Base-by-base conservation (phyloP, 2,113 vertebrate genomes). In the Cinclus cinclus region DNA sequence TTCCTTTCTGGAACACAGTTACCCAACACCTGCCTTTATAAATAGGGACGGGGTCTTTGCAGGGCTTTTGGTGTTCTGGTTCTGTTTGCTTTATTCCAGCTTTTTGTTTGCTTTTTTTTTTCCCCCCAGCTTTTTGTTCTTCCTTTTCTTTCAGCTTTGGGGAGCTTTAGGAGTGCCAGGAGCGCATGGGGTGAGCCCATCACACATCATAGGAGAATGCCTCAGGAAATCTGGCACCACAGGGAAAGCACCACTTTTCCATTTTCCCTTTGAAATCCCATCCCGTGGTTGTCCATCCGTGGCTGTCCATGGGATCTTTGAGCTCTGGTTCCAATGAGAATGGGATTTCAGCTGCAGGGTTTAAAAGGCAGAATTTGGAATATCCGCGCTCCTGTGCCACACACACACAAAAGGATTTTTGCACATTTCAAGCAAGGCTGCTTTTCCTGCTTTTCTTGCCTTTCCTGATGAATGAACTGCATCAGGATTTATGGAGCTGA, bases 341-440 rank as follows among this genome's bases (percentile, higher is more conserved):
- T 0, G 3, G 35, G 42, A 50, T 64, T 55, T n/a, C 11, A 37
- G 1, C 31, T 20, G 22, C 37, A 5, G 64, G 21, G 18, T 56
- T 37, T 24, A 11, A 50, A 25, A 28, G 37, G 21, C 14, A 3
- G 27, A 7, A 24, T 65, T 44, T 6, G 52, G 68, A 22, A 46
- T 22, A 28, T 33, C 28, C 3, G 15, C 10, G 2, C 53, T 44
- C 31, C 24, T 7, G 39, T 25, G 41, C 39, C 23, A 9, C 2
- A 0, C 14, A 33, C 23, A 12, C 4, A 33, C 23, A 12, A 3
- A 5, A 12, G 12, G 6, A 5, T 5, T 53, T 46, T n/a, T 15
- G 44, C 4, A 53, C 28, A 10, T 13, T 11, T 14, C 58, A 30
- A 42, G 60, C 46, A 10, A n/a, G 23, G 27, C 65, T 64, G 31